Evolutionary conservation across 2,113 vertebrate genomes (phyloP).

Genomic region (Hippocampus mohnikei): DNA sequence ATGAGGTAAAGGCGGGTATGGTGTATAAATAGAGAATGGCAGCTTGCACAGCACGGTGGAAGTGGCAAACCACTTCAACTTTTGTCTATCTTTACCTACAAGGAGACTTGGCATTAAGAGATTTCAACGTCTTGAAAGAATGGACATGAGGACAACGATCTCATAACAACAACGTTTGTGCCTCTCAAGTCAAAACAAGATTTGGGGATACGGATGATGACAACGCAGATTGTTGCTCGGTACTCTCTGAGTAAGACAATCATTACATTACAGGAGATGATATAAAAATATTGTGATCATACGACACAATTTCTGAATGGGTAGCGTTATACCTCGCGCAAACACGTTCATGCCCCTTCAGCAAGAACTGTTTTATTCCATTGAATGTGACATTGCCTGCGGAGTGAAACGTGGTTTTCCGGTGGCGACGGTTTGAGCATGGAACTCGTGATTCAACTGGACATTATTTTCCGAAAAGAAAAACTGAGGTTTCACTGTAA

Average conservation of each 20-base stretch:
- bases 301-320: background rate
- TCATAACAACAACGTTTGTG: too few species aligned
- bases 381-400: background rate
- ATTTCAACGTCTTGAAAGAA: conserved; percentile 21
- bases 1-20: conserved; percentile 41
- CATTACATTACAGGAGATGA: background rate
- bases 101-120: background rate
- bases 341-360: background rate
- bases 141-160: background rate
- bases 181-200: too few species aligned
- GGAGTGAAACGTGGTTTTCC: background rate
- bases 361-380: background rate
- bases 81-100: conserved; percentile 26
- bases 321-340: background rate
- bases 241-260: too few species aligned
- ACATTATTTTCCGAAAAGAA: background rate
- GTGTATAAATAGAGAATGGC: conserved; percentile 56
- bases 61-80: conserved; percentile 29
- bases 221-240: too few species aligned
- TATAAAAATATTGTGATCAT: background rate
- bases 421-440: background rate
- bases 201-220: too few species aligned
- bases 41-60: conserved; percentile 1
- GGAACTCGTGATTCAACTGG: background rate
- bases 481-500: background rate